A percentile compares a stretch with the other conserved stretches of the same genome.
These are phyloP conservation scores for Scaptomyza flava DNA, from an alignment of 2,888 invertebrate species.

Conservation along the genomic window DNA sequence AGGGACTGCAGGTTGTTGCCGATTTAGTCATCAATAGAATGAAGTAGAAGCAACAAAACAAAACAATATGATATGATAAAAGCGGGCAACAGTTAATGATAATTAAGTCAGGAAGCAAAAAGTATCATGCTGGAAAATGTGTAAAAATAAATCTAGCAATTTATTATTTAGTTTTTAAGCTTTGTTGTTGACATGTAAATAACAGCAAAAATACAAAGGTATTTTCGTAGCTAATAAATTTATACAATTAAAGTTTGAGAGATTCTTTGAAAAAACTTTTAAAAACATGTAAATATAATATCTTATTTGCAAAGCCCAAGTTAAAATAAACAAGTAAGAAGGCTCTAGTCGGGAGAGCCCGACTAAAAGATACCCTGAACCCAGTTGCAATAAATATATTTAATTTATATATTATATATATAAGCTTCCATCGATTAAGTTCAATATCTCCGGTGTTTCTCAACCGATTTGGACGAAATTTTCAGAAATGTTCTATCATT, in stretches of 20 bases:
- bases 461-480: no score
- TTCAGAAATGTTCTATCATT: no score
- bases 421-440: no score
- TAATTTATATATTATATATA: no score
- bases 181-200: constrained; percentile 82
- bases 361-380: no score
- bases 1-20: constrained; percentile 91
- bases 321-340: no score
- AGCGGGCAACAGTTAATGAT: constrained; percentile 53
- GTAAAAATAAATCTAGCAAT: constrained; percentile 51
- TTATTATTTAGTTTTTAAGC: constrained; percentile 81
- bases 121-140: constrained; percentile 34
- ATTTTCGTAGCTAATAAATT: constrained; percentile 34
- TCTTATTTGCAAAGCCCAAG: constrained; percentile 4
- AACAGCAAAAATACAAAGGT: constrained; percentile 62
- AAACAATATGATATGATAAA: constrained; percentile 25
- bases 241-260: constrained; percentile 33
- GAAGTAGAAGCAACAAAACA: constrained; percentile 87
- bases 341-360: no score
- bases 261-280: constrained; percentile 36
- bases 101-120: constrained; percentile 54
- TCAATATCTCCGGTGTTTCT: no score
- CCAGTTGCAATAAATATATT: no score
- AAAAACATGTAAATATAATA: constrained; percentile 12
- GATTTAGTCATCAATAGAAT: constrained; percentile 95